Percentiles rank a stretch among this genome's conserved stretches.
Conservation (phyloP, 2,888 invertebrate genomes). For the Drosophila hamatofila region DNA sequence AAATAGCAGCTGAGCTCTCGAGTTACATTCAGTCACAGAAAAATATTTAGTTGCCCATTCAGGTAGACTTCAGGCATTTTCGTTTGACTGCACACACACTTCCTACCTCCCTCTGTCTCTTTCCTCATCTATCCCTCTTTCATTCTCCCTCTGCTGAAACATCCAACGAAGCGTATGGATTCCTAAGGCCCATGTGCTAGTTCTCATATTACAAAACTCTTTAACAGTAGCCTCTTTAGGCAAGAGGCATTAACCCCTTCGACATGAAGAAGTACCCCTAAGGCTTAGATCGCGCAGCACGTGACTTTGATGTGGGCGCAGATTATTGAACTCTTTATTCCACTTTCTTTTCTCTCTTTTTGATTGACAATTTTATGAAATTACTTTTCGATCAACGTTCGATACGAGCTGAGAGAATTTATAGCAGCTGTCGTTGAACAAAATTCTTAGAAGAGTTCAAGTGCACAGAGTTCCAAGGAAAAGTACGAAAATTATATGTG, state of each 20-base stretch:
- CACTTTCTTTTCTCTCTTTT: neutral
- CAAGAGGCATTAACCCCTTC: slow-evolving; percentile 54
- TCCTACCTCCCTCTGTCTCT: too few relatives aligned
- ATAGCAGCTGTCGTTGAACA: slow-evolving; percentile 31
- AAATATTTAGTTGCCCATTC: slow-evolving; percentile 19
- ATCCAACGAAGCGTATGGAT: slow-evolving; percentile 33
- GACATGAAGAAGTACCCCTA: slow-evolving; percentile 15
- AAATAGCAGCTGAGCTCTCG: slow-evolving; percentile 20
- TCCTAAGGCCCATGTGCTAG: slow-evolving; percentile 55
- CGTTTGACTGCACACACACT: slow-evolving; percentile 19
- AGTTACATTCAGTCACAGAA: slow-evolving; percentile 32
- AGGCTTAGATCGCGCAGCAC: slow-evolving; percentile 38
- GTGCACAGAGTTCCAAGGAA: slow-evolving; percentile 32
- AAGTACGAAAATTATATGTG: slow-evolving; percentile 7
- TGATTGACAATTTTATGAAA: slow-evolving; percentile 10
- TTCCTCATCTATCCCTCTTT: neutral
- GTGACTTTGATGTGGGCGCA: slow-evolving; percentile 51
- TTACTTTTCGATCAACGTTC: slow-evolving; percentile 36
- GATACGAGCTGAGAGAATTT: slow-evolving; percentile 19
- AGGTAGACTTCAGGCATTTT: slow-evolving; percentile 38
- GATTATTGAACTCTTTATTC: slow-evolving; percentile 53
- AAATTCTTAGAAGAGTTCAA: slow-evolving; percentile 49
- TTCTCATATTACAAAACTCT: slow-evolving; percentile 45
- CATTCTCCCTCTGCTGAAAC: neutral
- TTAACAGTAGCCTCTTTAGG: slow-evolving; percentile 31